These are phyloP conservation scores for Busseola fusca DNA, from an alignment of 2,888 invertebrate species.

Conservation along the genomic window DNA sequence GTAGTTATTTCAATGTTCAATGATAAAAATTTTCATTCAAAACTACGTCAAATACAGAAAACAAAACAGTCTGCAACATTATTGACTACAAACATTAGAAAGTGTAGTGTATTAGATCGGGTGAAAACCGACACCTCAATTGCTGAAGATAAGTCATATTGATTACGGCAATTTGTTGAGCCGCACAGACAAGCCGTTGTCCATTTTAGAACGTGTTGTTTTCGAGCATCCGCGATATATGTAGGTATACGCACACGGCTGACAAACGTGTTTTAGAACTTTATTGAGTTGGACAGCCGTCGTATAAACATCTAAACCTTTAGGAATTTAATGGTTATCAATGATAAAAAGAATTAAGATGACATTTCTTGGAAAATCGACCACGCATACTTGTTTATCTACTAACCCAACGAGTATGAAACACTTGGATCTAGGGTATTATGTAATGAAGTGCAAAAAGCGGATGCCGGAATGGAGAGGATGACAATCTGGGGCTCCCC, in stretches of 20 bases:
- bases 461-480: slow-evolving; percentile 86
- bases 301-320: slow-evolving; percentile 40
- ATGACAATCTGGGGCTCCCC: slow-evolving; percentile 86
- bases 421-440: slow-evolving; percentile 67
- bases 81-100: slow-evolving; percentile 54
- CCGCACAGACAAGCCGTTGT: slow-evolving; percentile 52
- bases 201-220: slow-evolving; percentile 56
- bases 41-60: slow-evolving; percentile 10
- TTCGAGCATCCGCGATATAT: slow-evolving; percentile 35
- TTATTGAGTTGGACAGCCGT: slow-evolving; percentile 46
- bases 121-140: slow-evolving; percentile 62
- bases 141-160: slow-evolving; percentile 64
- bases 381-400: slow-evolving; percentile 16
- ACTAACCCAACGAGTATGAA: slow-evolving; percentile 38
- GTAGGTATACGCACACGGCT: slow-evolving; percentile 27
- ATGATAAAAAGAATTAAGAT: slow-evolving; percentile 15
- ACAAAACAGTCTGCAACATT: slow-evolving; percentile 35
- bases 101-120: slow-evolving; percentile 52
- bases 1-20: neutral
- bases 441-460: slow-evolving; percentile 85
- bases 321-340: slow-evolving; percentile 36
- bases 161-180: slow-evolving; percentile 66
- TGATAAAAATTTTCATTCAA: neutral
- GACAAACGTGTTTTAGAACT: slow-evolving; percentile 44
- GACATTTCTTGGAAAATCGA: slow-evolving; percentile 12